phyloP scores from a whole-genome alignment of 2,113 vertebrate genomes.

The Variabilichromis moorii region DNA sequence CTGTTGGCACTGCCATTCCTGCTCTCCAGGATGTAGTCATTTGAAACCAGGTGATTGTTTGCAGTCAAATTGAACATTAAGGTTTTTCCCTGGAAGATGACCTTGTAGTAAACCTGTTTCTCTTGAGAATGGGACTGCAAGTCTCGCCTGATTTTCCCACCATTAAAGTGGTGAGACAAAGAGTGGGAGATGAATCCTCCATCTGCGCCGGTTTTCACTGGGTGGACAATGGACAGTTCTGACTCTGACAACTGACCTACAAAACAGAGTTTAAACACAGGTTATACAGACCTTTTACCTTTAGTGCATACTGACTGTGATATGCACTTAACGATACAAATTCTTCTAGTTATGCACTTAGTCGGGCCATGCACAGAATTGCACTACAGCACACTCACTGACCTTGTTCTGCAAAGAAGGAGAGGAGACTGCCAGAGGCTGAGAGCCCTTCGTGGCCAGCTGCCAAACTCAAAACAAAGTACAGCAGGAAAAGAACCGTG shows the following conservation, averaged over 20 bases:
- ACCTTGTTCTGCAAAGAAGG: conserved; percentile 83
- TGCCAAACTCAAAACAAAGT: conserved; percentile 68
- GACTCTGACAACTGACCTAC: conserved; percentile 61
- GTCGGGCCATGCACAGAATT: background rate
- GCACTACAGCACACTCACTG: conserved; percentile 69
- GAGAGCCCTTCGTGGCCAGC: conserved; percentile 62
- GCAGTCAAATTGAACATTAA: conserved; percentile 83
- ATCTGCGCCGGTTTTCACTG: conserved; percentile 72
- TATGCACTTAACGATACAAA: background rate
- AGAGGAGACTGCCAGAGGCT: conserved; percentile 58
- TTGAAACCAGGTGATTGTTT: conserved; percentile 75
- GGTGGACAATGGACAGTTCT: conserved; percentile 77
- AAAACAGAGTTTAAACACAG: background rate
- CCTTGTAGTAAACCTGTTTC: conserved; percentile 76
- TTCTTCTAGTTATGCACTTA: background rate
- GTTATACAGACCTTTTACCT: background rate
- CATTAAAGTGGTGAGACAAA: conserved; percentile 65
- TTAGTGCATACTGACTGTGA: background rate
- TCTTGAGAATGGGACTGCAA: conserved; percentile 28
- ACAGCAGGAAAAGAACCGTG: conserved; percentile 70
- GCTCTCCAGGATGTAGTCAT: conserved; percentile 80
- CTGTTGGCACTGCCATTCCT: conserved; percentile 69
- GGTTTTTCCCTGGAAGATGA: conserved; percentile 70
- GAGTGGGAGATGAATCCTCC: conserved; percentile 82
- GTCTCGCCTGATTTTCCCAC: conserved; percentile 70